phyloP scores from a whole-genome alignment of 2,888 invertebrate species.

The Napeogenes sylphis region DNA sequence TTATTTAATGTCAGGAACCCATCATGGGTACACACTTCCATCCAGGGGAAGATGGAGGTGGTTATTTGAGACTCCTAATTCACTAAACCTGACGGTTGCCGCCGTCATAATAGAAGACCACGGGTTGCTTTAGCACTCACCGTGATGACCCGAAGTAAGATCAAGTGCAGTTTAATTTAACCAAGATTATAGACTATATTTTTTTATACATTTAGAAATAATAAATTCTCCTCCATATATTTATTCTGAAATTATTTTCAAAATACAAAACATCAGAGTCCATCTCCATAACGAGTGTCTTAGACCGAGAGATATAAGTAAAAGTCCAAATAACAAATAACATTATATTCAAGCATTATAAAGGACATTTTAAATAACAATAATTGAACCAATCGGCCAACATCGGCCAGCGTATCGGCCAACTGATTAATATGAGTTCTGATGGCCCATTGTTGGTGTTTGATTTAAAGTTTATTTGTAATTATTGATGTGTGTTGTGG shows the following conservation, averaged over 20 bases:
- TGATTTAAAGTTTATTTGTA: constrained; percentile 35
- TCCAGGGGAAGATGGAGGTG: too few relatives aligned
- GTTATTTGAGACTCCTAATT: too few relatives aligned
- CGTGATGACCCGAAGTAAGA: too few relatives aligned
- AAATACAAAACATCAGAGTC: constrained; percentile 17
- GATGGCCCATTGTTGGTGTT: constrained; percentile 43
- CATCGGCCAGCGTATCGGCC: constrained; percentile 34
- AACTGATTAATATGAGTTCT: constrained; percentile 60
- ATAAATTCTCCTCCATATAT: neutral
- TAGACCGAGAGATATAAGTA: constrained; percentile 61
- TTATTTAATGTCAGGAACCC: too few relatives aligned
- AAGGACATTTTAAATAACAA: constrained; percentile 70
- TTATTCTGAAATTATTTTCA: neutral
- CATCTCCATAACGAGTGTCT: constrained; percentile 45
- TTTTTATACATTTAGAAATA: too few relatives aligned
- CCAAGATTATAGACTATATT: too few relatives aligned
- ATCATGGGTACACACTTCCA: too few relatives aligned
- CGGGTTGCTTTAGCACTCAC: too few relatives aligned
- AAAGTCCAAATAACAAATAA: constrained; percentile 68
- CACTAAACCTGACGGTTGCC: too few relatives aligned
- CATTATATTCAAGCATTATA: constrained; percentile 68
- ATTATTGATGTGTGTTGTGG: constrained; percentile 29
- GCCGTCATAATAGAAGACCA: too few relatives aligned
- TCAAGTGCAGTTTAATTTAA: too few relatives aligned
- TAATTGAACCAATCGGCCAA: constrained; percentile 67